Evolutionary conservation across 2,888 invertebrate species (phyloP).

Genomic region (Digitonthophagus gazella): DNA sequence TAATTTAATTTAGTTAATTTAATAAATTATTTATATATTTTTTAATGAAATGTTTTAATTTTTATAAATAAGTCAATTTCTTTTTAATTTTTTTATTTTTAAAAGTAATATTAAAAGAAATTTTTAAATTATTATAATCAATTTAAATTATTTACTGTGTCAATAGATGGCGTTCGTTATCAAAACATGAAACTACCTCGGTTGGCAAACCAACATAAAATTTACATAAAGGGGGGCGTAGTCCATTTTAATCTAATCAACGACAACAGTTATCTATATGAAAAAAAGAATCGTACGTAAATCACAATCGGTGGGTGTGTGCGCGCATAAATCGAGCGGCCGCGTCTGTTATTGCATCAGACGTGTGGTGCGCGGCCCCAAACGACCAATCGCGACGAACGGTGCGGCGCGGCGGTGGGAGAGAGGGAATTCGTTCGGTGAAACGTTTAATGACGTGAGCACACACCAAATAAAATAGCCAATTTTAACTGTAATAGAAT

Average conservation of each 20-base stretch:
- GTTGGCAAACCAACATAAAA: not conserved
- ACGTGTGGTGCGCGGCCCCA: not conserved
- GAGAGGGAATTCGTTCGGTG: slow-evolving; percentile 24
- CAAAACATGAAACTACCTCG: too few species aligned
- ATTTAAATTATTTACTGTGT: too few species aligned
- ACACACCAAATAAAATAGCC: slow-evolving; percentile 17
- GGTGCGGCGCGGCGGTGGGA: slow-evolving; percentile 18
- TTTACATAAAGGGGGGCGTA: not conserved
- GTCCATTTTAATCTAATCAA: not conserved
- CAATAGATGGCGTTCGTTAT: too few species aligned
- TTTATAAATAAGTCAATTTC: too few species aligned
- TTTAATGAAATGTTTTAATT: too few species aligned
- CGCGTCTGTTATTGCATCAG: slow-evolving; percentile 19
- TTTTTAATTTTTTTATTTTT: too few species aligned
- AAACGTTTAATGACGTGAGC: slow-evolving; percentile 27
- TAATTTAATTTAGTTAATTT: too few species aligned
- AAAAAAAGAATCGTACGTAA: not conserved
- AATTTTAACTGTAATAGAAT: slow-evolving; percentile 20
- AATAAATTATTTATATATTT: too few species aligned
- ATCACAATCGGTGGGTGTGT: not conserved
- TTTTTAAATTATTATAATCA: too few species aligned
- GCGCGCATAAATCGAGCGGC: not conserved
- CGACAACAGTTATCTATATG: not conserved
- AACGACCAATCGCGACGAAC: slow-evolving; percentile 18
- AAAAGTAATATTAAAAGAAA: too few species aligned